A percentile compares a stretch with the other conserved stretches of the same genome.
These are phyloP conservation scores for Formicarius rufipectus DNA, from an alignment of 2,113 vertebrate species.

Conservation along the genomic window DNA sequence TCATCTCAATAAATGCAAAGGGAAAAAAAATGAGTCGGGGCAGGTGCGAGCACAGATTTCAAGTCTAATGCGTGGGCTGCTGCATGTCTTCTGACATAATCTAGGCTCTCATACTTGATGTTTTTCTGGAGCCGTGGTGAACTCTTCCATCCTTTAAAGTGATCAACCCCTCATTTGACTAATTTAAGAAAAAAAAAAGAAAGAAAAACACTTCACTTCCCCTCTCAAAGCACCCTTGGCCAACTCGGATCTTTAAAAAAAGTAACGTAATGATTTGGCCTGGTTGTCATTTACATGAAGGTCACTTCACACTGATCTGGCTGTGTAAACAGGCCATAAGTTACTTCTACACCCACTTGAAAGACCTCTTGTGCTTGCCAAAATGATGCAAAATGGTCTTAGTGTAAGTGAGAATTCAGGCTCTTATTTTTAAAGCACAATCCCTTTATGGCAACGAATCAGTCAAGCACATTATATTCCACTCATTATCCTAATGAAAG, in stretches of 20 bases:
- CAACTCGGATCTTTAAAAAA: constrained; percentile 57
- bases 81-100: constrained; percentile 76
- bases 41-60: constrained; percentile 76
- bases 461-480: constrained; percentile 14
- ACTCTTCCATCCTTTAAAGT: constrained; percentile 73
- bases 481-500: constrained; percentile 32
- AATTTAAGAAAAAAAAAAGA: constrained; percentile 55
- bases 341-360: constrained; percentile 64
- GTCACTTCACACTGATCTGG: constrained; percentile 68
- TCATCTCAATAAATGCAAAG: constrained; percentile 77
- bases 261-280: constrained; percentile 18
- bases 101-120: constrained; percentile 73
- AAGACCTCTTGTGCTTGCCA: constrained; percentile 59
- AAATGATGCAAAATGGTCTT: constrained; percentile 58
- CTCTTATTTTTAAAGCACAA: constrained; percentile 55
- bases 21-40: constrained; percentile 71
- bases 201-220: constrained; percentile 61
- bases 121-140: constrained; percentile 73
- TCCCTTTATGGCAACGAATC: constrained; percentile 23
- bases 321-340: constrained; percentile 61
- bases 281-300: constrained; percentile 63
- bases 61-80: constrained; percentile 76
- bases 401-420: constrained; percentile 48
- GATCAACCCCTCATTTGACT: constrained; percentile 69
- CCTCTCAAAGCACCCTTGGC: constrained; percentile 39